Evolutionary conservation across 2,797 vertebrate genomes (phyloP).

Genomic region (Enteromius argenteus): DNA sequence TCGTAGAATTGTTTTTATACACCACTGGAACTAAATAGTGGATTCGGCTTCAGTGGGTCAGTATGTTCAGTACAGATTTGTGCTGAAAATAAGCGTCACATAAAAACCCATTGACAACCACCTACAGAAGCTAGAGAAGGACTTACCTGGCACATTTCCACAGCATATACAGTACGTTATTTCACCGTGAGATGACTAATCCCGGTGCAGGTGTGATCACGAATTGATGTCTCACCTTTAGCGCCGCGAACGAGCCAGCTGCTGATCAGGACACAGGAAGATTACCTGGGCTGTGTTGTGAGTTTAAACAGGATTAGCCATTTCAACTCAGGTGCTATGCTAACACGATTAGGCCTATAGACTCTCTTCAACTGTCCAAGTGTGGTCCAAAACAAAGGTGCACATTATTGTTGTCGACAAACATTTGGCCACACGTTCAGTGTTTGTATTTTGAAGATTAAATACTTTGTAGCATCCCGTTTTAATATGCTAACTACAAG

Average conservation of each 20-base stretch:
- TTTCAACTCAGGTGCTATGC: constrained; percentile 73
- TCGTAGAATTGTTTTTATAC: not conserved
- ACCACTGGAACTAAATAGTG: not conserved
- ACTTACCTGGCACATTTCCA: constrained; percentile 18
- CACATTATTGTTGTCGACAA: constrained; percentile 1
- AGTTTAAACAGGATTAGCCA: constrained; percentile 75
- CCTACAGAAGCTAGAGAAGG: constrained; percentile 10
- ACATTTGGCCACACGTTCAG: not conserved
- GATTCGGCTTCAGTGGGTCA: not conserved
- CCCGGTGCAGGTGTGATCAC: constrained; percentile 54
- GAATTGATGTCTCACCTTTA: constrained; percentile 64
- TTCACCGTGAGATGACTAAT: constrained; percentile 41
- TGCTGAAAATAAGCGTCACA: not conserved
- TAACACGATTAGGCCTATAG: constrained; percentile 73
- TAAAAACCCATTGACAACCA: not conserved
- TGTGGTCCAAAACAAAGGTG: constrained; percentile 67
- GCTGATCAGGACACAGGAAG: constrained; percentile 66
- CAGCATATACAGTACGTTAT: not conserved
- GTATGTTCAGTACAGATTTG: not conserved
- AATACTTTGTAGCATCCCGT: not conserved
- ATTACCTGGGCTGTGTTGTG: constrained; percentile 67
- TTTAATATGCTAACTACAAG: not conserved
- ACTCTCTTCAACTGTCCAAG: constrained; percentile 65
- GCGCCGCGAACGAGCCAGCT: constrained; percentile 54
- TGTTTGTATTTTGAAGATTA: not conserved